Evolutionary conservation across 1,140 invertebrate species (phyloP), one percentile per base, ranked within the genome.

Genomic region (Magallana ariakensis): DNA sequence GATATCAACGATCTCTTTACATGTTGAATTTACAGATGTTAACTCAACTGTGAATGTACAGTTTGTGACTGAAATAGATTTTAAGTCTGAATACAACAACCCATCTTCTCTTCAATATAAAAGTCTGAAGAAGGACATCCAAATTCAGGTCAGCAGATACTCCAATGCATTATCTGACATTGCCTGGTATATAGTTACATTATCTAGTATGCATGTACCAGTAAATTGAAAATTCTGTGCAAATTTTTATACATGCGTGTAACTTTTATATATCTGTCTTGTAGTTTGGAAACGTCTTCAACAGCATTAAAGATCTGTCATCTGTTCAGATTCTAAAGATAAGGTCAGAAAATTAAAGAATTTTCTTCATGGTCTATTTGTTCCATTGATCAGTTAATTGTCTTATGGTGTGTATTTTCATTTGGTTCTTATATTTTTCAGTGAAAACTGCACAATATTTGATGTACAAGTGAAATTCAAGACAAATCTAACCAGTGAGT

Each of bases 41-140:
- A 75, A 75, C 15, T 75, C 66, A 75, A 75, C 66, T 11, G 66
- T 75, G 22, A 75, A 75, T 75, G 66, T 75, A 75, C 19, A 75
- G 19, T 10, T 75, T 19, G 15, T 26, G 66, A 75, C 66, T 13
- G 33, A 75, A 9, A 26, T 75, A 11, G 13, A 22, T 33, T 75
- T 75, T 22, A 11, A 75, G 13, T 75, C 22, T 3, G 66, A 75
- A 4, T 75, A 75, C 66, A 75, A 26, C 33, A 33, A 75, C 15
- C 66, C 66, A 11, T 75, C 66, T 75, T 33, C 66, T 13, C 9
- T 75, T 13, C 22, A 26, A 9, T 46, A 75, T 26, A 75, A 75
- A 33, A 75, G 33, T 13, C 26, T 75, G 0, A 75, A 75, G 22
- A 26, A 33, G 22, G 66, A 75, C 66, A 26, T 75, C 11, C 22